These are phyloP conservation scores for Tupaia tana DNA, from an alignment of 2,113 vertebrate species.

Conservation along the genomic window DNA sequence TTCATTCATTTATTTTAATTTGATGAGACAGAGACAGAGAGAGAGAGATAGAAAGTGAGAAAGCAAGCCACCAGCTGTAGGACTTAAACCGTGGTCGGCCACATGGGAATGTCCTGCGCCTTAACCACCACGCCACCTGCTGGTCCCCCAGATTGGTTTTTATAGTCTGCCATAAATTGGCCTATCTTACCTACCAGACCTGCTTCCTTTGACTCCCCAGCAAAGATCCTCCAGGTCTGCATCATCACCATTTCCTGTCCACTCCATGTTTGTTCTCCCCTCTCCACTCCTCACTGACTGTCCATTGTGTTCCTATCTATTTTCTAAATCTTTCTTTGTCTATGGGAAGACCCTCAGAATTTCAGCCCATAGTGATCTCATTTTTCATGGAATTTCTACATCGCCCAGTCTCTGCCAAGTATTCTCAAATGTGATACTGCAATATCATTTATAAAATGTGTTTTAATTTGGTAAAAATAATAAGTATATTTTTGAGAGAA, in stretches of 20 bases:
- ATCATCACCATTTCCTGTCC: neutral
- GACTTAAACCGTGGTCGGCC: too few relatives aligned
- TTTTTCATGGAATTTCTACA: neutral
- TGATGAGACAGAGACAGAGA: too few relatives aligned
- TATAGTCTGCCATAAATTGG: neutral
- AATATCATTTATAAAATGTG: neutral
- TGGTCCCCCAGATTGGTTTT: neutral
- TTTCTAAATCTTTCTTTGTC: neutral
- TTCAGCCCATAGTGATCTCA: neutral
- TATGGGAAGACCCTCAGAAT: neutral
- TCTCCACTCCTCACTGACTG: neutral
- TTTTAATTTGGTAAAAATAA: conserved; percentile 51
- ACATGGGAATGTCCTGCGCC: too few relatives aligned
- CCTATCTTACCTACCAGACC: neutral
- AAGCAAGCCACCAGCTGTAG: too few relatives aligned
- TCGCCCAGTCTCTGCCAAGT: neutral
- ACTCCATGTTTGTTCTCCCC: neutral
- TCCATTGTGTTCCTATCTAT: neutral
- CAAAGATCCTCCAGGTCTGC: neutral
- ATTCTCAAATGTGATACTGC: neutral
- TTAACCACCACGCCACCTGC: too few relatives aligned
- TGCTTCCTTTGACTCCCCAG: neutral
- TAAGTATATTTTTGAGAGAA: neutral
- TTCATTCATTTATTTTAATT: too few relatives aligned
- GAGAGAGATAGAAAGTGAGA: too few relatives aligned